phyloP scores from a whole-genome alignment of 2,113 vertebrate genomes.

The Vimba vimba region DNA sequence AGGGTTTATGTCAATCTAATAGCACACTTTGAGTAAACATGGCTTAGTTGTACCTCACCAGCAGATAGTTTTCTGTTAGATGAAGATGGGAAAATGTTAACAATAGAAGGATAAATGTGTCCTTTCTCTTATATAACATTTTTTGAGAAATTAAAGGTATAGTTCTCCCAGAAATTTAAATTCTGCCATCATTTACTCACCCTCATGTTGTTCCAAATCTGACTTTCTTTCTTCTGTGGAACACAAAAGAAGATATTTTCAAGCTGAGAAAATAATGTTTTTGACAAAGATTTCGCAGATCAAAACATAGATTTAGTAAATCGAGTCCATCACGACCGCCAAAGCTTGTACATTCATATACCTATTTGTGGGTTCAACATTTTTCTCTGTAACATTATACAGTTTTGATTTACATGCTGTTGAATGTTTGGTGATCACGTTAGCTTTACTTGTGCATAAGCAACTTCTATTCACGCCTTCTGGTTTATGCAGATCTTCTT shows the following conservation, averaged over 20 bases:
- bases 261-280: too few relatives aligned
- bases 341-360: too few relatives aligned
- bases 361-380: too few relatives aligned
- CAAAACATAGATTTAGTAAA: too few relatives aligned
- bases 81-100: not conserved
- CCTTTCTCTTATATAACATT: not conserved
- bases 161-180: not conserved
- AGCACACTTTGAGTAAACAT: not conserved
- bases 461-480: too few relatives aligned
- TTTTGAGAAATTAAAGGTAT: not conserved
- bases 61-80: not conserved
- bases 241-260: not conserved
- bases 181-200: not conserved
- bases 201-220: not conserved
- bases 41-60: not conserved
- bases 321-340: too few relatives aligned
- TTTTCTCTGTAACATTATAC: too few relatives aligned
- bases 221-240: not conserved
- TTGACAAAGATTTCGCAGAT: too few relatives aligned
- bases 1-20: slow-evolving; percentile 3
- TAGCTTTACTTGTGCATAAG: too few relatives aligned
- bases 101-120: not conserved
- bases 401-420: too few relatives aligned
- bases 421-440: too few relatives aligned
- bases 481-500: too few relatives aligned